Percentiles rank a stretch among this genome's conserved stretches.
phyloP scores from a whole-genome alignment of 2,888 invertebrate genomes.

The Nomada fabriciana region DNA sequence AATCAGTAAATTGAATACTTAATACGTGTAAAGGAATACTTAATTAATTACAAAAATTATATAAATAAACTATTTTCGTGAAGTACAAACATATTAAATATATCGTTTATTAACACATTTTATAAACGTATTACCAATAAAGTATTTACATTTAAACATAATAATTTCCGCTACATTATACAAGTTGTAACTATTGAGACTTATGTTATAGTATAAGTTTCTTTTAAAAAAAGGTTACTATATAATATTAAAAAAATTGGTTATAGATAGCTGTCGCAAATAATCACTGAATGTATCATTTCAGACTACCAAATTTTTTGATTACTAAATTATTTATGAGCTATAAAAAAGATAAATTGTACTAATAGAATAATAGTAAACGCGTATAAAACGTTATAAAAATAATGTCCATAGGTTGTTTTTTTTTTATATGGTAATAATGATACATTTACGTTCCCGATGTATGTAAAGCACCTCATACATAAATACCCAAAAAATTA shows the following conservation, averaged over 20 bases:
- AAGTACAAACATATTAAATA: slow-evolving; percentile 31
- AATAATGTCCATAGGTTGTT: slow-evolving; percentile 72
- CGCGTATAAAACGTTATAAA: slow-evolving; percentile 77
- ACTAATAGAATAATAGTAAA: slow-evolving; percentile 41
- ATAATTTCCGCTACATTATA: slow-evolving; percentile 18
- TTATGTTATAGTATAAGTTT: slow-evolving; percentile 1
- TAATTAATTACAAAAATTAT: slow-evolving; percentile 1
- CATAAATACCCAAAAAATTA: slow-evolving; percentile 29
- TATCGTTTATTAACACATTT: slow-evolving; percentile 44
- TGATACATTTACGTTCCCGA: slow-evolving; percentile 28
- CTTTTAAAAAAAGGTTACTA: background rate
- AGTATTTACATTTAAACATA: slow-evolving; percentile 29
- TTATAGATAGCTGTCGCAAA: no score
- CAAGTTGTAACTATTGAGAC: slow-evolving; percentile 3
- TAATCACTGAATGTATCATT: no score
- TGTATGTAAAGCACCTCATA: slow-evolving; percentile 32
- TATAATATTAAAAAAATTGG: no score
- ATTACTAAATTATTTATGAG: background rate
- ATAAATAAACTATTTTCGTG: slow-evolving; percentile 2
- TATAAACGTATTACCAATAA: slow-evolving; percentile 29
- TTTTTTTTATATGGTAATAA: slow-evolving; percentile 40
- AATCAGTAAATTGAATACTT: background rate
- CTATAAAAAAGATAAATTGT: slow-evolving; percentile 20
- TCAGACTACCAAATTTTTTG: background rate
- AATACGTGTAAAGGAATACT: background rate